Evolutionary conservation across 2,888 invertebrate genomes (phyloP), one percentile per base, ranked within the genome.

Genomic region (Melinopterus prodromus): DNA sequence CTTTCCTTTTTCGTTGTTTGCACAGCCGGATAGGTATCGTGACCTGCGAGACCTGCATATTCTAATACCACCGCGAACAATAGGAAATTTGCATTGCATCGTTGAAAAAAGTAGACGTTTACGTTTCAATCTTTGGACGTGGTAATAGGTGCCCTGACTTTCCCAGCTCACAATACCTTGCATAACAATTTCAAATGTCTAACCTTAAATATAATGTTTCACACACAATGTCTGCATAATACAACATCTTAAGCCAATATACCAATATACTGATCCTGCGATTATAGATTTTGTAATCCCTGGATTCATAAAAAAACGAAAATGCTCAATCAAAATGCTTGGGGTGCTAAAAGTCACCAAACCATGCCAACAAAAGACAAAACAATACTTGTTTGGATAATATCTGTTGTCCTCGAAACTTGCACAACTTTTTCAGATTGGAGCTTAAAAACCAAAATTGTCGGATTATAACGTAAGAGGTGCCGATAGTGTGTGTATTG

Each of bases 1-100:
- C 74, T 74, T 74, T 74, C 74, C 74, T 74, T 74, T 74, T 74
- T 74, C 74, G 74, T 74, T 53, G 53, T 53, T 53, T 53, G 53
- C 53, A 53, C 53, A 53, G 53, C 53, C 53, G 53, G 53, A 53
- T 53, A 53, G 53, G 53, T 53, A 53, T 53, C 53, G 53, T 53
- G 53, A 53, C 53, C 53, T 12, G 53, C 7, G 53, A 53, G 53
- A 53, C 53, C 53, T 53, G 53, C 53, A 38, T 38, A 38, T 38
- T 38, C 38, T 38, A 38, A 38, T 38, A 38, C 38, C 38, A 12
- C 53, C 53, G 53, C 53, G 53, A 53, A 53, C 53, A 53, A 53
- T 53, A 12, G 53, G 9, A 53, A 53, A 53, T 53, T 53, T 53
- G 53, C 53, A 53, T 53, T 53, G 53, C 53, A 53, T 53, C 1